Conservation (phyloP, 2,113 vertebrate genomes). For the Xenopus laevis region DNA sequence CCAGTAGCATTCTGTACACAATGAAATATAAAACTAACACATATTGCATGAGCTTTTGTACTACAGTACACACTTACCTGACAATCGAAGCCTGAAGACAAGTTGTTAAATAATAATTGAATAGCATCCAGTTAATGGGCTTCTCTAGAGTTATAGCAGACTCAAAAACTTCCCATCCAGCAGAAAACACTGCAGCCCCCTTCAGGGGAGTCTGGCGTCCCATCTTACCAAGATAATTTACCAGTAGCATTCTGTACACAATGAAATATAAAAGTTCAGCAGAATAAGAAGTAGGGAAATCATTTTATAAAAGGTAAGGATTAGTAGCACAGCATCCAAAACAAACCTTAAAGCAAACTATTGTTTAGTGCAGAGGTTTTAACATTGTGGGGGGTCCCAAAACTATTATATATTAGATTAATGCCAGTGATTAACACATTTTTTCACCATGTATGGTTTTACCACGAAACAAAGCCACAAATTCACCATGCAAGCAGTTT, state of each 20-base stretch:
- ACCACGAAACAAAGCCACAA: too few species aligned
- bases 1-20: slow-evolving; percentile 87
- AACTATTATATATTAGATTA: too few species aligned
- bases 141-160: slow-evolving; percentile 90
- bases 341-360: too few species aligned
- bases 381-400: too few species aligned
- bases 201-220: slow-evolving; percentile 85
- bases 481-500: too few species aligned
- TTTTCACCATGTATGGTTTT: too few species aligned
- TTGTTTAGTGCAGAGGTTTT: too few species aligned
- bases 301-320: too few species aligned
- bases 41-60: too few species aligned
- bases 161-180: slow-evolving; percentile 95
- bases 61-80: slow-evolving; percentile 71
- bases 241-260: slow-evolving; percentile 87
- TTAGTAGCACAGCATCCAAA: too few species aligned
- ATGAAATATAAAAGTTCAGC: neutral
- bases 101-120: slow-evolving; percentile 98
- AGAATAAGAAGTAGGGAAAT: slow-evolving; percentile 33
- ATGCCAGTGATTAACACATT: too few species aligned
- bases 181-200: slow-evolving; percentile 91
- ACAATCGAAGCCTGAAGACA: slow-evolving; percentile 92
- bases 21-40: neutral
- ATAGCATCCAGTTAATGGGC: slow-evolving; percentile 93
- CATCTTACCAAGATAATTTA: slow-evolving; percentile 89